Evolutionary conservation across 2,797 vertebrate species (phyloP).

Genomic region (Mycteria americana): DNA sequence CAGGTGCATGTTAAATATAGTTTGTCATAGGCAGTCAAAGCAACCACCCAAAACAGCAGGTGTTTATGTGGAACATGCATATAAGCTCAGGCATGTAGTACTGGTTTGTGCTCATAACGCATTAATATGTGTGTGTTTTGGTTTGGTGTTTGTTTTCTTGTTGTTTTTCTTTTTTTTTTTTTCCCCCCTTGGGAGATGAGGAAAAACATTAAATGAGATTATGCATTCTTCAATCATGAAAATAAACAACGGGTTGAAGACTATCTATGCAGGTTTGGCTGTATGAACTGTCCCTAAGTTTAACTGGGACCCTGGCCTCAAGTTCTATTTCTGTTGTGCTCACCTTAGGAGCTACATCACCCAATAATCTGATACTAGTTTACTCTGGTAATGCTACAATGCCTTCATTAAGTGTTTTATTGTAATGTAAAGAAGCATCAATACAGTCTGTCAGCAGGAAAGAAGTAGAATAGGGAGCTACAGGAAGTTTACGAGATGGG

Average conservation of each 20-base stretch:
- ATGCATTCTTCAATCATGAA: too few relatives aligned
- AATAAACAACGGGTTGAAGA: background rate
- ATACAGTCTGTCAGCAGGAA: background rate
- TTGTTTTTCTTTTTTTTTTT: background rate
- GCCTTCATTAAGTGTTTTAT: background rate
- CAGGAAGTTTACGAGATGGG: fast-evolving
- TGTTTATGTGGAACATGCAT: background rate
- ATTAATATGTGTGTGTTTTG: background rate
- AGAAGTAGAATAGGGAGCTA: background rate
- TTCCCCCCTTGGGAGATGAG: background rate
- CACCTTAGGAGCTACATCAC: background rate
- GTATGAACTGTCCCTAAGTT: background rate
- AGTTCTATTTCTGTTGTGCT: background rate
- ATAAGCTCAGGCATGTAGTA: background rate
- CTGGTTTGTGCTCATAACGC: background rate
- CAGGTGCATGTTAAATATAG: conserved; percentile 3
- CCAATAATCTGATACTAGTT: background rate
- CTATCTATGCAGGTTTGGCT: background rate
- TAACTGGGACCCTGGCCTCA: background rate
- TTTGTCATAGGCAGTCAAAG: background rate
- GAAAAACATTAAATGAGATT: background rate
- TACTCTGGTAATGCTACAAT: background rate
- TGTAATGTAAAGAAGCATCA: background rate
- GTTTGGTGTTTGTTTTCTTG: background rate
- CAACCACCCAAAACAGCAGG: background rate